Conservation (phyloP, 1,140 invertebrate genomes). For the Ditylenchus dipsaci region DNA sequence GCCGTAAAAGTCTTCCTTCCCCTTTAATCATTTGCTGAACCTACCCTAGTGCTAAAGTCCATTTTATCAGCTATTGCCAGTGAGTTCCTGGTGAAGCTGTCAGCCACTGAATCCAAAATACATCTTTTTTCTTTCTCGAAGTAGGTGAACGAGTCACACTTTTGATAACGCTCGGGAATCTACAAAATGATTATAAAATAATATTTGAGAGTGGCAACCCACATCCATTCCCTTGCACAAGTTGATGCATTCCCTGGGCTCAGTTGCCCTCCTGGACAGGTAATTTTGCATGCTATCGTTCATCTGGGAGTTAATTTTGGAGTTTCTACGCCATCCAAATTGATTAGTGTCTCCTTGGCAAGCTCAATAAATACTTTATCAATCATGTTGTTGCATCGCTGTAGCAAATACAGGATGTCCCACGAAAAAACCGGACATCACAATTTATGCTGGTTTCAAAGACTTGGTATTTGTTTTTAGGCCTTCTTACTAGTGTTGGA, state of each 20-base stretch:
- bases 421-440: too few species aligned
- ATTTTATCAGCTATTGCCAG: background rate
- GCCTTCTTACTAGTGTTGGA: too few species aligned
- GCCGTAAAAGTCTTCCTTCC: too few species aligned
- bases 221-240: background rate
- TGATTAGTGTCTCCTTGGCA: background rate
- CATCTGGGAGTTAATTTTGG: background rate
- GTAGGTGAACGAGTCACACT: slow-evolving; percentile 14
- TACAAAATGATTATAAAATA: background rate
- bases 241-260: background rate
- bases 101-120: slow-evolving; percentile 11
- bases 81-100: background rate
- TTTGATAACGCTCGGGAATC: background rate
- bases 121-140: slow-evolving; percentile 16
- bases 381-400: too few species aligned
- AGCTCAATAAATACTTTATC: background rate
- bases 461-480: too few species aligned
- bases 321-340: slow-evolving; percentile 1
- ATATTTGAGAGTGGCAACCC: background rate
- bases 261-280: background rate
- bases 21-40: too few species aligned
- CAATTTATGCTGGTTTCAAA: too few species aligned
- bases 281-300: background rate
- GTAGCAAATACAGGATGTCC: too few species aligned
- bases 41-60: slow-evolving; percentile 10